Evolutionary conservation across 2,888 invertebrate species (phyloP), one percentile per base, ranked within the genome.

Genomic region (Holacanthella duospinosa): DNA sequence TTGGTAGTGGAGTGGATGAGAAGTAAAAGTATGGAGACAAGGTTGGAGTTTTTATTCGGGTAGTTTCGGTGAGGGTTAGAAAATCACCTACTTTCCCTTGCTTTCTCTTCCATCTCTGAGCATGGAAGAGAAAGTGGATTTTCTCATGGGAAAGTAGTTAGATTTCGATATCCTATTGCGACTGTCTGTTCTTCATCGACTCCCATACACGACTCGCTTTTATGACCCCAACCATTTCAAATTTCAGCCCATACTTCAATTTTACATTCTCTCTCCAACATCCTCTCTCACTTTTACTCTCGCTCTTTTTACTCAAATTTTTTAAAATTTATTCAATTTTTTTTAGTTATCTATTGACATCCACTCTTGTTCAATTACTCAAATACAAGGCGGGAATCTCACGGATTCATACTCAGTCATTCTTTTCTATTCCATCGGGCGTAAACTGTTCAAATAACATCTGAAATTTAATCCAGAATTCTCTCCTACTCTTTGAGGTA

Each of bases 151-250:
- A n/a, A n/a, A n/a, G 9, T 36, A 36, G 36, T 12, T 16, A 36
- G 36, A 36, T 36, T 16, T 36, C 36, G 6, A 6, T 16, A 36
- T 12, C 48, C 48, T 4, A n/a, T 21, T 48, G 48, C 48, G 48
- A 16, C 48, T 66, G 60, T 56, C 44, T 60, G 64, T 63, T 62
- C 66, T 65, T 61, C 62, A 66, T 68, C 66, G 66, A 64, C 58
- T 67, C 65, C 64, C 64, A 67, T 63, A 62, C 64, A 64, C 62
- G 60, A 63, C 36, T 63, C 62, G 61, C 67, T 64, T 64, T 66
- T 65, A 67, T 61, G 66, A 64, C 64, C 66, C 62, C 62, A 62
- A 64, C 66, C 66, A 66, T 66, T 66, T 65, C 65, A 63, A 60
- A 62, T 62, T 43, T 29, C 54, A 59, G 57, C 29, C 65, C 63